Conservation (phyloP, 2,888 invertebrate species). For the Cephus sareptanus region DNA sequence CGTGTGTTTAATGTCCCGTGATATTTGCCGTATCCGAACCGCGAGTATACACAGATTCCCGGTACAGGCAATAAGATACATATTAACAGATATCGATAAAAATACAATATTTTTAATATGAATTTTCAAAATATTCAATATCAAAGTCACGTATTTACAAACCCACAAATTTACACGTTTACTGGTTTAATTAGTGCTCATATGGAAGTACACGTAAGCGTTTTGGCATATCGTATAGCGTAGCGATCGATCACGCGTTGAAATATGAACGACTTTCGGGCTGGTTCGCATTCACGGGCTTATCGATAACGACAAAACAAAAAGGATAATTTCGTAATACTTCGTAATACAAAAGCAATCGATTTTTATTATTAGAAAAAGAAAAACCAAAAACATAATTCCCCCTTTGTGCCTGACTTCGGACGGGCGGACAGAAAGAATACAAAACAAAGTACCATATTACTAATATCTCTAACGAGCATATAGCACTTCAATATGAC, state of each 20-base stretch:
- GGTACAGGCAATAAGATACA: not conserved
- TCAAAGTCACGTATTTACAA: not conserved
- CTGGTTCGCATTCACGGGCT: not conserved
- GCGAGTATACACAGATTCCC: not conserved
- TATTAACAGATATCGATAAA: not conserved
- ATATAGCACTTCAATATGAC: not conserved
- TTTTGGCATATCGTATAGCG: not conserved
- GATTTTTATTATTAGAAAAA: not conserved
- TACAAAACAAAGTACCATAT: not conserved
- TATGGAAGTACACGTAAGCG: not conserved
- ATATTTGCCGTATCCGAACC: not conserved
- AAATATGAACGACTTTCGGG: not conserved
- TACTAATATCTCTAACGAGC: not conserved
- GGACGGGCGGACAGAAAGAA: not conserved
- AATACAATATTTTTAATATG: not conserved
- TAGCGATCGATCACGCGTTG: not conserved
- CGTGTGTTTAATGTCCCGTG: slow-evolving; percentile 4
- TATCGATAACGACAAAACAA: not conserved
- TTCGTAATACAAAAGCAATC: not conserved
- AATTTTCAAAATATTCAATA: not conserved
- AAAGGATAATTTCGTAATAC: not conserved
- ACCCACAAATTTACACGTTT: not conserved
- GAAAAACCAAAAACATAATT: not conserved
- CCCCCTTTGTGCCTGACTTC: not conserved
- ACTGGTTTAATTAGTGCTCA: not conserved